A percentile compares a stretch with the other conserved stretches of the same genome.
Conservation (phyloP, 2,888 invertebrate species). For the Eristalinus sepulchralis region DNA sequence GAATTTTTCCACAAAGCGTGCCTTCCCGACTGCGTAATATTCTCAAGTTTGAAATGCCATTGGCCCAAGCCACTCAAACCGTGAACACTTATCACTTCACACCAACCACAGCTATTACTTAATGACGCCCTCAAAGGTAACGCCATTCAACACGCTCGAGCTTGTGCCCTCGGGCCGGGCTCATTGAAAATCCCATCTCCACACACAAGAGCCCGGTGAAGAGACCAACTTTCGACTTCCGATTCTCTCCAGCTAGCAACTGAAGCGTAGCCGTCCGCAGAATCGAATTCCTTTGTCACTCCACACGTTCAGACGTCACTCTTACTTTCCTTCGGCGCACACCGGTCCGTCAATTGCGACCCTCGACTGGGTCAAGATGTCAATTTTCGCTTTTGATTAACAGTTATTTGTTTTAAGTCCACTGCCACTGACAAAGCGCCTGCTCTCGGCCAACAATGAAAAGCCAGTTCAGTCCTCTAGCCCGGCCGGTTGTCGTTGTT, state of each 20-base stretch:
- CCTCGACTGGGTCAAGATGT: background rate
- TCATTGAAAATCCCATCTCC: background rate
- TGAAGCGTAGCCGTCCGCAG: background rate
- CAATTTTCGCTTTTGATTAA: background rate
- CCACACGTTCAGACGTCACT: background rate
- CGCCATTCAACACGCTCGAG: background rate
- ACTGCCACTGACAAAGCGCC: background rate
- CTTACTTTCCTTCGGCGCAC: conserved; percentile 4
- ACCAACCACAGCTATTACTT: background rate
- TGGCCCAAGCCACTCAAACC: background rate
- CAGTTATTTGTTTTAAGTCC: conserved; percentile 22
- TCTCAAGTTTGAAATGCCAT: background rate
- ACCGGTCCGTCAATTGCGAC: background rate
- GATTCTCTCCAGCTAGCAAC: background rate
- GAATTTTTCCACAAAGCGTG: background rate
- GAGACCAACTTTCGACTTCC: background rate
- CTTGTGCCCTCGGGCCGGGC: background rate
- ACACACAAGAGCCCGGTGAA: background rate
- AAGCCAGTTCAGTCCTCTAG: conserved; percentile 12
- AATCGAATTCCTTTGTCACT: background rate
- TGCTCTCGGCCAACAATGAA: background rate
- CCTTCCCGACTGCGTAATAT: background rate
- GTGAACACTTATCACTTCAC: background rate
- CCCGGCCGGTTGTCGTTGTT: background rate
- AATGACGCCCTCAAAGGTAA: background rate